Percentiles rank a stretch among this genome's conserved stretches.
Evolutionary conservation across 2,888 invertebrate species (phyloP).

Genomic region (Campaea margaritaria): DNA sequence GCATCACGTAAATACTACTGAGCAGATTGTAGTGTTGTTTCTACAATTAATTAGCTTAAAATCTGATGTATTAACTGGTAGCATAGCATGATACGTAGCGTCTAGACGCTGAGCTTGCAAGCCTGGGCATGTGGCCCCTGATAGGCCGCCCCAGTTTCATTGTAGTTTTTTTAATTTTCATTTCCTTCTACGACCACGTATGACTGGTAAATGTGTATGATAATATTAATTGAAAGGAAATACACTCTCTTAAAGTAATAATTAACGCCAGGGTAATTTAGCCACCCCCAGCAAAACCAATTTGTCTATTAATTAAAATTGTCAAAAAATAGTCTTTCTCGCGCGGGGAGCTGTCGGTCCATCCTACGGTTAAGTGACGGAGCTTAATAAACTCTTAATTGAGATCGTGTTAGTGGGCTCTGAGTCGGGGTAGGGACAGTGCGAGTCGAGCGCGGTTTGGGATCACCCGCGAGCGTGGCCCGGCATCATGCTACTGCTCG

Average conservation of each 20-base stretch:
- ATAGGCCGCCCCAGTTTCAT: too few relatives aligned
- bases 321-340: conserved; percentile 56
- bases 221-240: conserved; percentile 38
- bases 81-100: too few relatives aligned
- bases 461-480: conserved; percentile 38
- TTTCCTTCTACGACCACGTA: not conserved
- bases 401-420: conserved; percentile 68
- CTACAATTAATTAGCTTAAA: too few relatives aligned
- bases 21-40: too few relatives aligned
- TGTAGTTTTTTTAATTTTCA: too few relatives aligned
- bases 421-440: conserved; percentile 65
- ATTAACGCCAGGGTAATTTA: conserved; percentile 39
- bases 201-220: not conserved
- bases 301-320: conserved; percentile 73
- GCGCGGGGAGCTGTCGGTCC: conserved; percentile 59
- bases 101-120: too few relatives aligned
- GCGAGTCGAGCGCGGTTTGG: conserved; percentile 66
- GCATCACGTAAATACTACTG: too few relatives aligned
- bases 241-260: conserved; percentile 28
- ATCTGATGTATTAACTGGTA: too few relatives aligned
- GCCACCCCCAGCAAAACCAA: conserved; percentile 68
- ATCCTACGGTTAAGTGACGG: conserved; percentile 77
- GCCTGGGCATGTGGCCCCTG: too few relatives aligned
- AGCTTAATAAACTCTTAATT: conserved; percentile 84
- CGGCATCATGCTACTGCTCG: conserved; percentile 66